Evolutionary conservation across 2,113 vertebrate genomes (phyloP).

Genomic region (Aspidoscelis tigris): DNA sequence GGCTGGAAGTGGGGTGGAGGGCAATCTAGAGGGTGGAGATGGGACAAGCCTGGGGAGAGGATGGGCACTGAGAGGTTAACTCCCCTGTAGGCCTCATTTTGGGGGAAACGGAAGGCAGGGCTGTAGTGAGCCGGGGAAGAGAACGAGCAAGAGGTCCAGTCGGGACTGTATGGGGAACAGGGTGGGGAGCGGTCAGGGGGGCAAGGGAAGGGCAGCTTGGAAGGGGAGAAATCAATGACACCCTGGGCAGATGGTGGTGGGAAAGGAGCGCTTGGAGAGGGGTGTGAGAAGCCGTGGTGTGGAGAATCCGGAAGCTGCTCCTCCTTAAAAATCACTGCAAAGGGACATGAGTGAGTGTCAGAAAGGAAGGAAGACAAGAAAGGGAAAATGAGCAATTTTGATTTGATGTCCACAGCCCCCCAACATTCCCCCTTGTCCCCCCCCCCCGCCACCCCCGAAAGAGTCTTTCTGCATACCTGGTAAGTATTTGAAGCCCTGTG

Average conservation of each 20-base stretch:
- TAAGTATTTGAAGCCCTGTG: constrained; percentile 89
- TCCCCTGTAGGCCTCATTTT: constrained; percentile 54
- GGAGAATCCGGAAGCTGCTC: constrained; percentile 67
- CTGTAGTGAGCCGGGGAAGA: constrained; percentile 45
- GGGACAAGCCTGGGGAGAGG: constrained; percentile 49
- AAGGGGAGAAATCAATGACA: constrained; percentile 69
- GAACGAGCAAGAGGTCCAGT: constrained; percentile 48
- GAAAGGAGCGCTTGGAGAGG: constrained; percentile 46
- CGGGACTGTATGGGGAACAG: constrained; percentile 65
- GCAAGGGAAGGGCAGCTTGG: constrained; percentile 59
- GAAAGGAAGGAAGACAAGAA: background rate
- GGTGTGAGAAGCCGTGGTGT: constrained; percentile 57
- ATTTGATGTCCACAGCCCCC: background rate
- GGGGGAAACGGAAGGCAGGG: constrained; percentile 49
- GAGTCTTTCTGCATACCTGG: constrained; percentile 73
- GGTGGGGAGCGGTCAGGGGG: constrained; percentile 64
- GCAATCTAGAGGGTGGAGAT: constrained; percentile 53
- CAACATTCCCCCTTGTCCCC: background rate
- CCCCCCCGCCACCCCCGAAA: background rate
- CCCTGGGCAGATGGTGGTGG: background rate
- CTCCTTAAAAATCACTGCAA: constrained; percentile 74
- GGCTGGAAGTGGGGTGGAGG: constrained; percentile 57
- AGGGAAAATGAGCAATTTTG: background rate
- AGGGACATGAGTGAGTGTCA: background rate
- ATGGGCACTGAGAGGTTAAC: constrained; percentile 45